phyloP scores from a whole-genome alignment of 2,888 invertebrate genomes.

The Clusia tigrina region DNA sequence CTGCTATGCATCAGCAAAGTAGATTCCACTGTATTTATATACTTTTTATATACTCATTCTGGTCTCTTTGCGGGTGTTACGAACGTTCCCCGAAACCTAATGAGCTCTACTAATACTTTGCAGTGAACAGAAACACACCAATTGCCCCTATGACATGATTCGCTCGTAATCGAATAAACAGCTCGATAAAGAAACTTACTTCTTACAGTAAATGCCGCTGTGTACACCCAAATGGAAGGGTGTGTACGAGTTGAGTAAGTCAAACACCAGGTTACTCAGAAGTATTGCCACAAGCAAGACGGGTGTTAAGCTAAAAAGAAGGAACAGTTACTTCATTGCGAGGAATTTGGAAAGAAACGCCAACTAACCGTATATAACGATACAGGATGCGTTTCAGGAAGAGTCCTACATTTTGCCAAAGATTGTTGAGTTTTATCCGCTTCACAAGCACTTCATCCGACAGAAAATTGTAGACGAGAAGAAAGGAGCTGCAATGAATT shows the following conservation, averaged over 20 bases:
- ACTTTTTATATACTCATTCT: no score
- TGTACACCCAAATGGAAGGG: slow-evolving; percentile 51
- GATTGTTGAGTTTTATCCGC: slow-evolving; percentile 37
- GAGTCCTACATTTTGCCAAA: slow-evolving; percentile 40
- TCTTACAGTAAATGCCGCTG: slow-evolving; percentile 51
- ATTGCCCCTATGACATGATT: slow-evolving; percentile 21
- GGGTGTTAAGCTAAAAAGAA: slow-evolving; percentile 50
- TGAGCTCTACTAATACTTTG: background rate
- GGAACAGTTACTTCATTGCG: background rate
- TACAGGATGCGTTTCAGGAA: slow-evolving; percentile 45
- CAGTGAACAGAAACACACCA: slow-evolving; percentile 3
- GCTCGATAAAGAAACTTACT: slow-evolving; percentile 39
- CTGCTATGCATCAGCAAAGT: no score
- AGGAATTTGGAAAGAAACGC: background rate
- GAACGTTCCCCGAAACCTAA: no score
- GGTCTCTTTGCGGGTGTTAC: no score
- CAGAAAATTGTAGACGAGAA: slow-evolving; percentile 51
- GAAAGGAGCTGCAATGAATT: slow-evolving; percentile 42
- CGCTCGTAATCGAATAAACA: background rate
- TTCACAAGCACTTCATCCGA: slow-evolving; percentile 41
- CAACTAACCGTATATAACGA: slow-evolving; percentile 50
- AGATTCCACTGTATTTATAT: no score
- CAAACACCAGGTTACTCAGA: slow-evolving; percentile 44
- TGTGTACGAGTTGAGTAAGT: slow-evolving; percentile 48
- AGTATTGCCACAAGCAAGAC: slow-evolving; percentile 50